Base-by-base conservation (phyloP, 1,140 invertebrate species). In the Hydropsyche tenuis region DNA sequence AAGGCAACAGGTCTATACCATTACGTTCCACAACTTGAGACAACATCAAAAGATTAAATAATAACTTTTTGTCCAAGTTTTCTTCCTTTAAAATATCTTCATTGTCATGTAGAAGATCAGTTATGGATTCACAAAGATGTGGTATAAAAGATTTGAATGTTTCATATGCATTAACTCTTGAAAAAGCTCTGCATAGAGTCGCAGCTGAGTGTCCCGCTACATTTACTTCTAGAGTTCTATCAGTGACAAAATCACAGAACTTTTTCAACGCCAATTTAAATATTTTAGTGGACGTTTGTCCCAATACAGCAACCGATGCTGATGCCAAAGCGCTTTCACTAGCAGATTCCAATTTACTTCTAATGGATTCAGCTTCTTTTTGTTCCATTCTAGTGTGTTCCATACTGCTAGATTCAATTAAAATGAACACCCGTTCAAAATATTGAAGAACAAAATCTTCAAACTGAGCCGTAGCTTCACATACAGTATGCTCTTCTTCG, bases 391-490 rank as follows among this genome's bases (percentile, higher is more conserved):
- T 81, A 0, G 90, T 89, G 48, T 88, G 87, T 73, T 93, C 92
- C 48, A 90, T 81, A 0, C 89, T 86, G 74, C 89, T 91, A 1
- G 89, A 92, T 78, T 95, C 93, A 69, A 95, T 90, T 4, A 94
- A 85, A 0, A 83, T 80, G 78, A 94, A 93, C 68, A 93, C 82
- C 53, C 89, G 90, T 76, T 96, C 94, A 62, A 98, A 83, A 79
- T 96, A 94, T 79, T 96, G 91, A 7, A 96, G 78, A 2, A 96
- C 88, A 81, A 97, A 96, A 79, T 94, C 93, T 85, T 97, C 95
- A 79, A 97, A 92, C 72, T 91, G 88, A 0, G 92, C 92, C 0
- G 94, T 94, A 16, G 91, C 89, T 75, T 91, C 89, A 81, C 93
- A 95, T 1, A 94, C 84, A 51, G 92, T 84, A 69, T 89, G 86